phyloP scores from a whole-genome alignment of 2,888 invertebrate genomes.

The Meiosimyza decipiens region DNA sequence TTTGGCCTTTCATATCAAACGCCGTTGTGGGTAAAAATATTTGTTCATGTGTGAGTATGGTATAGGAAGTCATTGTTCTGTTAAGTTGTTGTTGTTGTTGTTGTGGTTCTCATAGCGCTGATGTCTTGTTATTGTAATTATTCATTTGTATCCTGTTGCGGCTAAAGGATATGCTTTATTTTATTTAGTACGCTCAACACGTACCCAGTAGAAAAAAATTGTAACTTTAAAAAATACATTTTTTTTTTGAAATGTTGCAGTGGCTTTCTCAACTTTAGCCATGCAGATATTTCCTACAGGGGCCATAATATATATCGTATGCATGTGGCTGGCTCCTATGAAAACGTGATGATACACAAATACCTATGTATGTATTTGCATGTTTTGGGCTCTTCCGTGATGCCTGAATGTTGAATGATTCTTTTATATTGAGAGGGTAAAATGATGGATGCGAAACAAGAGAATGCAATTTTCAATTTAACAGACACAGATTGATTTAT shows the following conservation, averaged over 20 bases:
- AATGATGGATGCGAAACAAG: conserved; percentile 24
- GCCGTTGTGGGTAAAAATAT: background rate
- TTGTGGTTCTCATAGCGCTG: conserved; percentile 8
- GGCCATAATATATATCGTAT: too few relatives aligned
- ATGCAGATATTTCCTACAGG: too few relatives aligned
- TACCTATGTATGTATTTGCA: background rate
- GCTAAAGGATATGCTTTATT: conserved; percentile 19
- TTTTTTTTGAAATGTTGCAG: too few relatives aligned
- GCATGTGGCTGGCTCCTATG: too few relatives aligned
- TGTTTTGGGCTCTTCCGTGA: background rate
- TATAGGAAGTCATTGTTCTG: background rate
- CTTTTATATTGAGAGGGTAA: background rate
- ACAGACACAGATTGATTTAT: conserved; percentile 23
- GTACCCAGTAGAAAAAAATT: too few relatives aligned
- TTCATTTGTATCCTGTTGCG: conserved; percentile 26
- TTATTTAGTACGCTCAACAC: too few relatives aligned
- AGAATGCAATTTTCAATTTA: conserved; percentile 25
- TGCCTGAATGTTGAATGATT: conserved; percentile 3
- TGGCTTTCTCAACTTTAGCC: too few relatives aligned
- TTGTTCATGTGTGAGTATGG: too few relatives aligned
- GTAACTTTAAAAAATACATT: too few relatives aligned
- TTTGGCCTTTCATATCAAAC: conserved; percentile 9
- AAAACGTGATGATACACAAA: too few relatives aligned
- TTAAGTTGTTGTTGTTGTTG: conserved; percentile 3
- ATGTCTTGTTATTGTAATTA: conserved; percentile 24